A percentile compares a stretch with the other conserved stretches of the same genome.
phyloP scores from a whole-genome alignment of 2,113 vertebrate species.

The Fregata magnificens region DNA sequence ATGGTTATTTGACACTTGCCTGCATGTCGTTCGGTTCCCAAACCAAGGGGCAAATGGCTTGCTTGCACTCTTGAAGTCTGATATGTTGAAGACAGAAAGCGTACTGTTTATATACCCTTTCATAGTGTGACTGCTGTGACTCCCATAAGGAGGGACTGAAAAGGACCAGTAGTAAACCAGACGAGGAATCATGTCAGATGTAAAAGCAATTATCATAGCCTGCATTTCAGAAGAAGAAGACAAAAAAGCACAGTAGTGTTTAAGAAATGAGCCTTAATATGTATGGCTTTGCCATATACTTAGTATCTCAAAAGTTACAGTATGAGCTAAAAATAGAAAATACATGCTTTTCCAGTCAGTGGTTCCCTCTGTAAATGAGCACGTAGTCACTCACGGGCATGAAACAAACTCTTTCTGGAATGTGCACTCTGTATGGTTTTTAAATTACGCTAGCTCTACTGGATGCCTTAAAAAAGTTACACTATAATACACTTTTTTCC shows the following conservation, averaged over 20 bases:
- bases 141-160: conserved; percentile 84
- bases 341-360: background rate
- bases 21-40: conserved; percentile 79
- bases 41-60: conserved; percentile 52
- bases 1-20: conserved; percentile 73
- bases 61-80: conserved; percentile 78
- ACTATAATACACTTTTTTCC: background rate
- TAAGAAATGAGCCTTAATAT: conserved; percentile 3
- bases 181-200: conserved; percentile 94
- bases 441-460: background rate
- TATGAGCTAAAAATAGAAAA: conserved; percentile 34
- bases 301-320: background rate
- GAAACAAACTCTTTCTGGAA: conserved; percentile 1
- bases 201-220: conserved; percentile 96
- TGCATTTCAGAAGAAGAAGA: conserved; percentile 50
- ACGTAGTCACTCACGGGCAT: background rate
- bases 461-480: background rate
- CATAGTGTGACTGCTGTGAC: conserved; percentile 79
- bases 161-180: conserved; percentile 96
- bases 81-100: conserved; percentile 82
- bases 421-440: background rate
- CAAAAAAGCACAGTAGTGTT: background rate
- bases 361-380: conserved; percentile 8
- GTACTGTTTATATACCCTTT: conserved; percentile 90
- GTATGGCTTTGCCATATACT: background rate